These are phyloP conservation scores for Zootoca vivipara DNA, from an alignment of 2,113 vertebrate species.

Conservation along the genomic window DNA sequence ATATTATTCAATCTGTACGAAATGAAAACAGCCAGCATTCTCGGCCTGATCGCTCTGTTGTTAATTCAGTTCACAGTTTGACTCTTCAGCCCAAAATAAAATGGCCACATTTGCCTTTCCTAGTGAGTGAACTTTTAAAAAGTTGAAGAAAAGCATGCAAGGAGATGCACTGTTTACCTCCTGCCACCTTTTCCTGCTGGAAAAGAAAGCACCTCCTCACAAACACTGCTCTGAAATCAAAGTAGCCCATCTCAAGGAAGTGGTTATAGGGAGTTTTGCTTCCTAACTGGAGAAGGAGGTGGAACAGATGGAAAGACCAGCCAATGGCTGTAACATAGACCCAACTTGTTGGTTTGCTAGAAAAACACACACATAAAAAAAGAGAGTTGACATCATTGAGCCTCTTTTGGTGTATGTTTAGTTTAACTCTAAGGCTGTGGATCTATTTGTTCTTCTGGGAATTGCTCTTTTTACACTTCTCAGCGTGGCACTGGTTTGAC, in stretches of 20 bases:
- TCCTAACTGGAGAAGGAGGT: neutral
- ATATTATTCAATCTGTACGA: slow-evolving; percentile 57
- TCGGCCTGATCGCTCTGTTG: neutral
- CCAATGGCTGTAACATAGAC: neutral
- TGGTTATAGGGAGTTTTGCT: neutral
- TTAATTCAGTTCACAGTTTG: neutral
- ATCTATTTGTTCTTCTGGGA: neutral
- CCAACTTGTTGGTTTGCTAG: neutral
- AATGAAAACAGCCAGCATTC: slow-evolving; percentile 49
- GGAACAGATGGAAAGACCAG: neutral
- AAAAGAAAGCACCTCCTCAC: neutral
- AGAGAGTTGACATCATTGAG: neutral
- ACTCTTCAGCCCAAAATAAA: neutral
- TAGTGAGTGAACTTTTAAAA: slow-evolving; percentile 17
- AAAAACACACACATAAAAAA: neutral
- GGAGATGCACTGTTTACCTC: neutral
- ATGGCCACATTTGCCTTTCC: slow-evolving; percentile 20
- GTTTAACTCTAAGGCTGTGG: neutral
- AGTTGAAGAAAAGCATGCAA: neutral
- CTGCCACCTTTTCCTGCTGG: neutral
- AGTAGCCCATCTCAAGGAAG: neutral
- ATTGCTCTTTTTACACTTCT: neutral
- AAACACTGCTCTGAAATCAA: neutral
- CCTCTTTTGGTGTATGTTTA: neutral
- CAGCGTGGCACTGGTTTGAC: neutral